Evolutionary conservation across 2,797 vertebrate genomes (phyloP).

Genomic region (Aphelocoma californica): DNA sequence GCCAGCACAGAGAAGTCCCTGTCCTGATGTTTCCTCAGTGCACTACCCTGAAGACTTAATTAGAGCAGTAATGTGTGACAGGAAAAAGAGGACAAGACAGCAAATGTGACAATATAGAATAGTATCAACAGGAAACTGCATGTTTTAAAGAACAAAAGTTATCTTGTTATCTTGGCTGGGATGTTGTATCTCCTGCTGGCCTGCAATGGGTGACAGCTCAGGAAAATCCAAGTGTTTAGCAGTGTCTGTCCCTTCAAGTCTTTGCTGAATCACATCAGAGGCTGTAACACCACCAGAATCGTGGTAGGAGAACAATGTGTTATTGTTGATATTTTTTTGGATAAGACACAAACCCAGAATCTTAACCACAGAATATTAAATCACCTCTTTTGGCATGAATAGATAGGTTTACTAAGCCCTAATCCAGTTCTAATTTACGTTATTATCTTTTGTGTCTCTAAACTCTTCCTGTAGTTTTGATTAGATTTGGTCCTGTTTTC

Average conservation of each 20-base stretch:
- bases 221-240: slow-evolving; percentile 8
- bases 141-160: neutral
- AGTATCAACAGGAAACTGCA: slow-evolving; percentile 24
- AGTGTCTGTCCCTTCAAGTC: neutral
- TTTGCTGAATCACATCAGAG: slow-evolving; percentile 11
- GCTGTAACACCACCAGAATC: neutral
- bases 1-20: neutral
- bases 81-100: neutral
- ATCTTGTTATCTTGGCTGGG: slow-evolving; percentile 27
- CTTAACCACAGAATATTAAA: slow-evolving; percentile 50
- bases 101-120: neutral
- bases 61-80: neutral
- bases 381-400: slow-evolving; percentile 43
- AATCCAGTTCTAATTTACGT: slow-evolving; percentile 39
- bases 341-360: slow-evolving; percentile 30
- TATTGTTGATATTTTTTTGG: slow-evolving; percentile 44
- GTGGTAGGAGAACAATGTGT: slow-evolving; percentile 34
- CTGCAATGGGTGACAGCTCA: neutral
- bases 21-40: neutral
- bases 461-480: slow-evolving; percentile 53
- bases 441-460: slow-evolving; percentile 24
- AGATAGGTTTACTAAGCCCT: slow-evolving; percentile 39
- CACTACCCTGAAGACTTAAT: neutral
- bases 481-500: slow-evolving; percentile 9
- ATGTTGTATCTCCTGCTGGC: neutral